These are phyloP conservation scores for Aurelia aurita complex sp. Pacific DNA, from an alignment of 30 jellyfish, hydroid and myxozoan species.

Conservation along the genomic window DNA sequence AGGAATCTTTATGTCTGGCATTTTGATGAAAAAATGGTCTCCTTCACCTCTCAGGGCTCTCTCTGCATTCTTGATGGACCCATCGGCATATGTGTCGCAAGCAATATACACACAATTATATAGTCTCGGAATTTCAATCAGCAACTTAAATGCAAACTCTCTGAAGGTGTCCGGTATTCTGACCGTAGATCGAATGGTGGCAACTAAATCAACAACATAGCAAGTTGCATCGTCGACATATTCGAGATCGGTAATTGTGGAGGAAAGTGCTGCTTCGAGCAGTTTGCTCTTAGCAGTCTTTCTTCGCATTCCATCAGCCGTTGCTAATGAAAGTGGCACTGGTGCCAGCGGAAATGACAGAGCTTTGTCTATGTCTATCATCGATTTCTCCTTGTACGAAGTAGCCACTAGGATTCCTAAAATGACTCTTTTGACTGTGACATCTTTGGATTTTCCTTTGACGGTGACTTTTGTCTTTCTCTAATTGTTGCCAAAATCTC, in stretches of 20 bases:
- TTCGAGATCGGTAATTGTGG: neutral
- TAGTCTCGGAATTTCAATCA: neutral
- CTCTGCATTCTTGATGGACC: no score
- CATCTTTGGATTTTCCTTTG: conserved; percentile 13
- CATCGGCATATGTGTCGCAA: conserved; percentile 10
- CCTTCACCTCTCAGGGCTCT: no score
- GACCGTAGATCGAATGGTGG: neutral
- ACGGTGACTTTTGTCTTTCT: conserved; percentile 12
- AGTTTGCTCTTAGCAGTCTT: conserved; percentile 35
- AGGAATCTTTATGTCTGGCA: conserved; percentile 18
- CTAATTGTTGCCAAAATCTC: neutral
- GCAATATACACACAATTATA: conserved; percentile 1
- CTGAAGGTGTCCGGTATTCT: conserved; percentile 22
- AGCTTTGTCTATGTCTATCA: neutral
- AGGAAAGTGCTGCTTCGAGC: conserved; percentile 27
- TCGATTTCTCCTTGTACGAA: conserved; percentile 9
- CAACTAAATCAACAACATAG: conserved; percentile 20
- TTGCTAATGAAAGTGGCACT: conserved; percentile 31
- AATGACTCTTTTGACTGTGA: conserved; percentile 16
- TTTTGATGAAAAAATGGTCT: conserved; percentile 13
- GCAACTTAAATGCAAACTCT: conserved; percentile 19
- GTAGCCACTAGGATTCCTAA: conserved; percentile 9
- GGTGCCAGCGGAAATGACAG: conserved; percentile 40
- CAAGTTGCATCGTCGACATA: conserved; percentile 14
- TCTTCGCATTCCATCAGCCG: conserved; percentile 23